Base-by-base conservation (phyloP, 2,888 invertebrate genomes). In the Ormyrus nitidulus region DNA sequence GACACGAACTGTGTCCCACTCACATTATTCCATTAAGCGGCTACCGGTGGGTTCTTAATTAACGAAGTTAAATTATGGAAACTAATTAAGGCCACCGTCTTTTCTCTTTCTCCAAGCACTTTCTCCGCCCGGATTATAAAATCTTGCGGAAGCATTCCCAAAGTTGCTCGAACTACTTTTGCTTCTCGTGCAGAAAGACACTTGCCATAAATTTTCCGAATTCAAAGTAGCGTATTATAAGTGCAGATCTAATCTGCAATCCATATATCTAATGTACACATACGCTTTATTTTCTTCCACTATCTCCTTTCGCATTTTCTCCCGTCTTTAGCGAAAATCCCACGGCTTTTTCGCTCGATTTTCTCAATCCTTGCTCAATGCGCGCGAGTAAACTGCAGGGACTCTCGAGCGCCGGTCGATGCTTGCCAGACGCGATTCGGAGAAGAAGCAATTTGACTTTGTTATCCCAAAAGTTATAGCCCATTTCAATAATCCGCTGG, bases 41-140 rank as follows among this genome's bases (percentile, higher is more conserved):
- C 34, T 34, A 34, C 34, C 34, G 70, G 56, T 19, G 72, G 73
- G 7, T 61, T 68, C 79, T 83, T 75, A 81, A 83, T 83, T 81
- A 80, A 81, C 78, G 65, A 79, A 83, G 79, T 83, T 81, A 66
- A 80, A 77, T 82, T 79, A 78, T 65, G 79, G 64, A 79, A 82
- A 73, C 71, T 72, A 81, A 83, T 83, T 83, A 82, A 81, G 76
- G 51, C 56, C 7, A 34, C 34, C 34, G 34, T 34, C 34, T 34
- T 34, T 34, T 44, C 56, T 44, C 1, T 9, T 7, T 34, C n/a
- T n/a, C n/a, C 46, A 6, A 56, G 10, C 58, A 13, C 9, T 19
- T 58, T 2, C 48, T 54, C 68, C 68, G 3, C 44, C 11, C 56
- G 34, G 0, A 66, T 9, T 66, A 13, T 51, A 49, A 59, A 59